Conservation (phyloP, 2,797 vertebrate species). For the Chrysocyon brachyurus region DNA sequence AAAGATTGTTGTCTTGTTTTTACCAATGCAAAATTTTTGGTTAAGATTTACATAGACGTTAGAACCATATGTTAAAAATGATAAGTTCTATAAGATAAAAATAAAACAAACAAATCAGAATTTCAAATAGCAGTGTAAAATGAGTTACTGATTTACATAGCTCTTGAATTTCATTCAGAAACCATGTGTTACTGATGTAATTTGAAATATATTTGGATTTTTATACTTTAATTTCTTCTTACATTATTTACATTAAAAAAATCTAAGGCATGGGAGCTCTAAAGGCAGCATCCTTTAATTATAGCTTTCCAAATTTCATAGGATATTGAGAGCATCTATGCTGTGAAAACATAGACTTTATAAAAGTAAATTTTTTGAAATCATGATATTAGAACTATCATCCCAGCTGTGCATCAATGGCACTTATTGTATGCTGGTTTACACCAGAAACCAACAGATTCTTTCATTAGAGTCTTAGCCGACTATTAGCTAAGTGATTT, state of each 20-base stretch:
- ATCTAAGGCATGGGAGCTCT: not conserved
- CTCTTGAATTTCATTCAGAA: slow-evolving; percentile 58
- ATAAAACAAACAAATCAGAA: slow-evolving; percentile 38
- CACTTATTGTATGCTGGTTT: slow-evolving; percentile 32
- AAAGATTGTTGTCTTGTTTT: not conserved
- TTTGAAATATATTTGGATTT: slow-evolving; percentile 20
- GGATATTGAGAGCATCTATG: not conserved
- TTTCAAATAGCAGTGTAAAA: slow-evolving; percentile 13
- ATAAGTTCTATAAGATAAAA: not conserved
- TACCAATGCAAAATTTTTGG: not conserved
- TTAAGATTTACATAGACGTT: slow-evolving; percentile 49
- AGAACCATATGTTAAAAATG: not conserved
- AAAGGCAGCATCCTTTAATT: slow-evolving; percentile 20
- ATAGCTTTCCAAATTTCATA: not conserved
- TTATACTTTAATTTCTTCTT: slow-evolving; percentile 37
- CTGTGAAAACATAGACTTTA: slow-evolving; percentile 4
- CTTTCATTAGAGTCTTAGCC: slow-evolving; percentile 20
- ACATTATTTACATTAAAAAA: slow-evolving; percentile 3
- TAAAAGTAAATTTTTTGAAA: slow-evolving; percentile 45
- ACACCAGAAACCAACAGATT: not conserved
- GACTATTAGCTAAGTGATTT: slow-evolving; percentile 50
- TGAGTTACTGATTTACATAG: not conserved
- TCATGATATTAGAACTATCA: slow-evolving; percentile 20
- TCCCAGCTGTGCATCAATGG: not conserved
- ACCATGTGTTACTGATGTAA: not conserved